Base-by-base conservation (phyloP, 1,140 invertebrate genomes). In the Drosophila subpulchrella region DNA sequence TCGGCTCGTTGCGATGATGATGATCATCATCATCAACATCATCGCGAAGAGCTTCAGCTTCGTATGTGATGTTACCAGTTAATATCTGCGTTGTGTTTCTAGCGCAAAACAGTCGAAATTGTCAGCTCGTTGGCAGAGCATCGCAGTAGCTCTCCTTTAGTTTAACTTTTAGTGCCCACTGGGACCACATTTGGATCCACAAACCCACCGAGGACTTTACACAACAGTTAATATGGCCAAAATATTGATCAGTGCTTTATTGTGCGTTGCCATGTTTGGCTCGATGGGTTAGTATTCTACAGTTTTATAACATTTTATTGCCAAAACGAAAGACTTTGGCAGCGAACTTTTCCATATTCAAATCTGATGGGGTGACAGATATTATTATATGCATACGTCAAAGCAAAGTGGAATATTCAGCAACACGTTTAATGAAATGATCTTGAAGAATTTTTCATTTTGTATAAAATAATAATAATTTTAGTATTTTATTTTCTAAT, bases 191-290 rank as follows among this genome's bases (percentile, higher is more conserved):
- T 47, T 27, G 20, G 12, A n/a, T 47, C 20, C 4, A 13, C 15
- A 17, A 44, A 27, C 15, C 11, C 12, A n/a, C 24, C 36, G 65
- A 88, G 75, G 70, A 85, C 67, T 44, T 34, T 32, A 71, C 24
- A 62, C 12, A 58, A 27, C 48, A 41, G 42, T 60, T 7, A 70
- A 71, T 39, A 91, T 91, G 90, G 81, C 81, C 50, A 90, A 90
- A 72, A 88, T 84, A 58, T 51, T 90, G 39, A 78, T 91, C 67
- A 85, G 83, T 91, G 90, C 81, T 78, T 72, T 90, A 15, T 51
- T 91, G 81, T 91, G 90, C 60, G 41, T 91, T 39, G 85, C 90
- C 86, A 82, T 91, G 90, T 89, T 90, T 77, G 82, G 90, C 83
- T 90, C 90, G 6, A 66, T 91, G 74, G 90, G 90, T 91, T 82